These are phyloP conservation scores for Chinchilla lanigera DNA, from an alignment of 2,113 vertebrate genomes.

Conservation along the genomic window DNA sequence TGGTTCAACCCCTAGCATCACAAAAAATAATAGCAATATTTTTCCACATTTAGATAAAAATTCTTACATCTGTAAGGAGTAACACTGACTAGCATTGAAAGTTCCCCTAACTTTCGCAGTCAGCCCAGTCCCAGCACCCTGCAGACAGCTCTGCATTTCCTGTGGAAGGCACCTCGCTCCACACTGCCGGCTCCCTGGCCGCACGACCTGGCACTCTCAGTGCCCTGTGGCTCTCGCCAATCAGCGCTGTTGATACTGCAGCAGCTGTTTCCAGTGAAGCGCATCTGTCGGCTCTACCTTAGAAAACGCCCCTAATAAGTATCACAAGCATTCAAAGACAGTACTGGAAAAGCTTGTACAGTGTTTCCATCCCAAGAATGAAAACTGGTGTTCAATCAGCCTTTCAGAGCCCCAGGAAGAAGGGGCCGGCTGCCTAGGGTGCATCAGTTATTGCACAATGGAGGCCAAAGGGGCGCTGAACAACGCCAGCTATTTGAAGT, in stretches of 20 bases:
- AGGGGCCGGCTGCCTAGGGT: background rate
- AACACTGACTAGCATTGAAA: background rate
- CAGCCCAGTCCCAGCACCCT: background rate
- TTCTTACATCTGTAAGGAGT: background rate
- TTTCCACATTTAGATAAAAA: background rate
- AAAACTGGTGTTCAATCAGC: background rate
- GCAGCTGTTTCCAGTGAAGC: background rate
- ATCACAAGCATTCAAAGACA: background rate
- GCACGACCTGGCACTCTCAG: no score
- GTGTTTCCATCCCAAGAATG: conserved; percentile 10
- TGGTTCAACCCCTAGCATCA: background rate
- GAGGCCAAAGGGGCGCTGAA: background rate
- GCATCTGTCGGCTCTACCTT: background rate
- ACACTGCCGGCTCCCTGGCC: no score
- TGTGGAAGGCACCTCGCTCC: background rate
- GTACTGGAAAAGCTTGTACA: background rate
- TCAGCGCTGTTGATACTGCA: background rate
- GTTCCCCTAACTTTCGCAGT: background rate
- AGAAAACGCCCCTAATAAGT: background rate
- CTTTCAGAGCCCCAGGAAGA: background rate
- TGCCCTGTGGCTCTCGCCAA: rapidly evolving
- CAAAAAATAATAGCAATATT: background rate
- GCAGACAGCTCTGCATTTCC: background rate
- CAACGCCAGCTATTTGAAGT: conserved; percentile 38
- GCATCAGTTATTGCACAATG: background rate